phyloP scores from a whole-genome alignment of 2,888 invertebrate genomes.

The Andrena bicolor region DNA sequence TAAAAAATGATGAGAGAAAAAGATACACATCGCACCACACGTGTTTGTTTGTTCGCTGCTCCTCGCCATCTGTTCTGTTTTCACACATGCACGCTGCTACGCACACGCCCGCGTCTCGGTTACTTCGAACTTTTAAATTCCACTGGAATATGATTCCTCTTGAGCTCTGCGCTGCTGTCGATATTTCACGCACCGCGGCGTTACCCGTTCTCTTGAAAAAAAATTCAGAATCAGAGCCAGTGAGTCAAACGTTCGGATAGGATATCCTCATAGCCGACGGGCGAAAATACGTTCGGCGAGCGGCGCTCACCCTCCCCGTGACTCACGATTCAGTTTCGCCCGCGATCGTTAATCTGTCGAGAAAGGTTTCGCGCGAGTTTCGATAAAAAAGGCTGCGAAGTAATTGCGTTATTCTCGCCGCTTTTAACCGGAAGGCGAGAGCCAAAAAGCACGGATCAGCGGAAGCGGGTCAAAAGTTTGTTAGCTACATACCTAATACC shows the following conservation, averaged over 20 bases:
- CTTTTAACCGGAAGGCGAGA: not conserved
- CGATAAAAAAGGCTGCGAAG: conserved; percentile 19
- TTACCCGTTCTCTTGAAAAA: not conserved
- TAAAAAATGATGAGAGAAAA: conserved; percentile 15
- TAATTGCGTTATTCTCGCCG: conserved; percentile 13
- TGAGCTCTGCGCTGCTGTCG: not conserved
- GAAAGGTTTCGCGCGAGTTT: conserved; percentile 13
- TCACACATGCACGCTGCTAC: not conserved
- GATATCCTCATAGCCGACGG: conserved; percentile 27
- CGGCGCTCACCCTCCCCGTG: conserved; percentile 39
- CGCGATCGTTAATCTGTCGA: conserved; percentile 29
- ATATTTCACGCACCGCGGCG: not conserved
- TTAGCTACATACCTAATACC: no score
- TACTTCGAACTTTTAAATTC: conserved; percentile 4
- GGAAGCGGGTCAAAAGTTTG: no score
- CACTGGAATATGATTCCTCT: not conserved
- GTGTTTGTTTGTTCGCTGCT: not conserved
- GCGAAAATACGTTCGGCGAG: conserved; percentile 44
- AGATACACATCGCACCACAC: not conserved
- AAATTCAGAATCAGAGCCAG: conserved; percentile 4
- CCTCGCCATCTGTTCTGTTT: conserved; percentile 24
- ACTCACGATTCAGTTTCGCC: conserved; percentile 35
- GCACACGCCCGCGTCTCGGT: not conserved
- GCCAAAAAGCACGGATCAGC: not conserved
- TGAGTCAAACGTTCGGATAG: conserved; percentile 49